Conservation (phyloP, 2,888 invertebrate genomes). For the Pomacea canaliculata region DNA sequence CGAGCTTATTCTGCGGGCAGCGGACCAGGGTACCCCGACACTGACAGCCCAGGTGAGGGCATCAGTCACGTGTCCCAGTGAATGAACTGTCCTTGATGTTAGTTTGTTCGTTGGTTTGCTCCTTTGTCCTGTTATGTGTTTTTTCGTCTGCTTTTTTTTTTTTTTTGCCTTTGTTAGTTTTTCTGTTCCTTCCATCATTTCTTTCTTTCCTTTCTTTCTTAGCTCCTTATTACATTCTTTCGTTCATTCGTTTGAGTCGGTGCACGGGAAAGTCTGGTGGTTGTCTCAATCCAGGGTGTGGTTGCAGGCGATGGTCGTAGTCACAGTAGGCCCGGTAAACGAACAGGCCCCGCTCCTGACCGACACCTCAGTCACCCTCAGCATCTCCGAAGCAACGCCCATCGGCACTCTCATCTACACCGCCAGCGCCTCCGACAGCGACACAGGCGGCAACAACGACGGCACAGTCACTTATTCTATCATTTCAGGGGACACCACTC, state of each 20-base stretch:
- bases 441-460: conserved; percentile 87
- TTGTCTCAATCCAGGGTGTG: background rate
- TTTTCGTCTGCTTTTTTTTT: too few species aligned
- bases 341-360: conserved; percentile 40
- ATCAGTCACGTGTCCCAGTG: too few species aligned
- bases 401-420: conserved; percentile 42
- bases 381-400: conserved; percentile 35
- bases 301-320: conserved; percentile 24
- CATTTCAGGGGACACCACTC: conserved; percentile 40
- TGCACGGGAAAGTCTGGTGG: too few species aligned
- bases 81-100: too few species aligned
- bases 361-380: conserved; percentile 25
- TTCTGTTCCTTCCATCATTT: too few species aligned
- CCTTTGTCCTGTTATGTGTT: too few species aligned
- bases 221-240: too few species aligned
- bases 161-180: too few species aligned
- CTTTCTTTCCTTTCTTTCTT: too few species aligned
- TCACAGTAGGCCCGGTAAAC: conserved; percentile 39
- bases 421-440: conserved; percentile 46
- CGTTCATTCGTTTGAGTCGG: too few species aligned
- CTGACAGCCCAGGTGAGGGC: conserved; percentile 33
- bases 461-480: conserved; percentile 50
- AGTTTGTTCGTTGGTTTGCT: too few species aligned
- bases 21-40: conserved; percentile 37
- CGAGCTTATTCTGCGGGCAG: conserved; percentile 34